Base-by-base conservation (phyloP, 2,113 vertebrate genomes). In the Lampris incognitus region DNA sequence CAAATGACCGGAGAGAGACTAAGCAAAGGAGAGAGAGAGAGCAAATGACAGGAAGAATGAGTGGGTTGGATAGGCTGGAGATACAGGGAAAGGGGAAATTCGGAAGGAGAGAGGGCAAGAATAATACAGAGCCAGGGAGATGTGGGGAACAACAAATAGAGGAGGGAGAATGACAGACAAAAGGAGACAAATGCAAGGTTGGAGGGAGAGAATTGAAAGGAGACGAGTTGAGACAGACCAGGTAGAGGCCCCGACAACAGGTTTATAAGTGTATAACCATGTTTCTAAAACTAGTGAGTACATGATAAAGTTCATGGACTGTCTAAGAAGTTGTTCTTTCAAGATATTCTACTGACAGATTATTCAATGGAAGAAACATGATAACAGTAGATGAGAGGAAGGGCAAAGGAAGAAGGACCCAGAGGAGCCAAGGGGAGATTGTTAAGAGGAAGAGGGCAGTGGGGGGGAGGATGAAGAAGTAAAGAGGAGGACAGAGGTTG, bases 1-100 rank as follows among this genome's bases (percentile, higher is more conserved):
- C 78, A 76, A 89, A 88, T 82, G 85, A 83, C 86, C 87, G 38
- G 55, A 65, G 87, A 89, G 78, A 83, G 85, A 50, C 64, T 68
- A 78, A 78, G 84, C 68, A 83, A 81, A 65, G 75, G 70, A 74
- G 83, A 44, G 39, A 75, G 72, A 64, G 77, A 59, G 74, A 80
- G 75, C 24, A 24, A 69, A 69, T 56, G 57, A 84, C 65, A 57
- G 74, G 69, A 54, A 74, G 73, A 71, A 39, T 1, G 6, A 64
- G 62, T n/a, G 42, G 49, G 62, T 48, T 56, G 73, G 58, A 75
- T 61, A 75, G 62, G 76, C 6, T 6, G 24, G 72, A 69, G 64
- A 40, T 37, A 5, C 6, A 9, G 42, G 38, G 44, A 50, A 3
- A 1, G 55, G 38, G 55, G 59, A 60, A 72, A 72, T 79, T 70